Base-by-base conservation (phyloP, 1,140 invertebrate genomes). In the Tetramorium simillimum region DNA sequence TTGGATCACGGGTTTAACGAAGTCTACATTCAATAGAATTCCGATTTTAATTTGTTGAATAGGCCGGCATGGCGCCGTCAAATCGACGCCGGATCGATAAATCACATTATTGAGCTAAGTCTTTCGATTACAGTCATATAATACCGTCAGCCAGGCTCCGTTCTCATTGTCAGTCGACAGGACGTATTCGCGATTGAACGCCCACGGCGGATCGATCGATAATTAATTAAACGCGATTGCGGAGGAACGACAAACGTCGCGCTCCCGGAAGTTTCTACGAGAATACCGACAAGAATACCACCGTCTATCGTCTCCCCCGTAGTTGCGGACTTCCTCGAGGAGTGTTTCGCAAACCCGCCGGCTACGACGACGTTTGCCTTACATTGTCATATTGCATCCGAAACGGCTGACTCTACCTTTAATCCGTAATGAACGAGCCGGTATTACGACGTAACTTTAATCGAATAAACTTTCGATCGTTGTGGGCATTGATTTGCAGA, bases 191-290 rank as follows among this genome's bases (percentile, higher is more conserved):
- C 51, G 24, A 77, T 51, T 49, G 65, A 69, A 53, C 56, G 51
- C 10, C 16, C 24, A 21, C 49, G 51, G 51, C 10, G 53, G 53
- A 62, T 28, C 82, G 87, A 89, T 89, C 88, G 87, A 89, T 89
- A 89, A 89, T 89, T 89, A 89, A 89, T 89, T 89, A 89, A 89
- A 85, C 76, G 72, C 80, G 88, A 89, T 89, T 89, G 88, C 76
- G 77, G 72, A 51, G 89, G 53, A 86, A 86, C 72, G 77, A 87
- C 88, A 84, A 89, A 85, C 62, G 85, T 90, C 85, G 78, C 85
- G 77, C 63, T 24, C 49, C 77, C 77, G 72, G 82, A 89, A 90
- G 88, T 90, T 90, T 82, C 85, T 24, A 10, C 49, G 49, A 63
- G 49, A 84, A 43, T 46, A 37, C 62, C 49, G 70, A 72, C 85